Conservation (phyloP, 2,113 vertebrate genomes). For the Ivindomyrus marchei region DNA sequence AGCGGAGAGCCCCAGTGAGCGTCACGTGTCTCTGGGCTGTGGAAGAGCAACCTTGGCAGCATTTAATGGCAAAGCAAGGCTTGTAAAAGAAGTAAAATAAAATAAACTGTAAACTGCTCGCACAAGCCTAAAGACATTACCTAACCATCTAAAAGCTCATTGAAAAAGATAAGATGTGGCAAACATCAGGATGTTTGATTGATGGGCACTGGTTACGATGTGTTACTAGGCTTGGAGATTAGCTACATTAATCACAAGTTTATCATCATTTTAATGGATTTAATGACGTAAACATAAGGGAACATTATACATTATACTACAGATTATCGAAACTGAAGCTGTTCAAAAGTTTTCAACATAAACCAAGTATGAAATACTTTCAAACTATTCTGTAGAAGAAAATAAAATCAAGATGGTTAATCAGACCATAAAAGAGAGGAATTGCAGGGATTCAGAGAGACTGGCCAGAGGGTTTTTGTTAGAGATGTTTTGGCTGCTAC, state of each 20-base stretch:
- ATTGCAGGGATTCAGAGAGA: neutral
- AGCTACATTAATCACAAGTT: neutral
- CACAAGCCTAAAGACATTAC: neutral
- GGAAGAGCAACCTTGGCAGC: neutral
- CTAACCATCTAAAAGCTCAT: neutral
- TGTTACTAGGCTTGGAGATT: neutral
- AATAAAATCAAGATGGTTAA: neutral
- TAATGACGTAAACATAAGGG: neutral
- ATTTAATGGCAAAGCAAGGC: neutral
- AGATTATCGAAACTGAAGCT: neutral
- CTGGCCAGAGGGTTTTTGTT: neutral
- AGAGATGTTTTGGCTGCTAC: neutral
- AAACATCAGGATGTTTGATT: neutral
- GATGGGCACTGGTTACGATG: neutral
- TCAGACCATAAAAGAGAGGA: neutral
- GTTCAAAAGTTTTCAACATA: neutral
- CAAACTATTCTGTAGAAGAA: neutral
- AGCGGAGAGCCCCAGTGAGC: neutral
- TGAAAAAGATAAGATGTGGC: neutral
- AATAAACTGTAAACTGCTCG: neutral
- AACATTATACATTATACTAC: neutral
- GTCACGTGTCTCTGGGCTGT: neutral
- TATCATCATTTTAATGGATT: neutral
- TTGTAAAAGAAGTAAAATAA: neutral
- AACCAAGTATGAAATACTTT: neutral